Base-by-base conservation (phyloP, 2,888 invertebrate genomes). In the Chloroclysta siterata region DNA sequence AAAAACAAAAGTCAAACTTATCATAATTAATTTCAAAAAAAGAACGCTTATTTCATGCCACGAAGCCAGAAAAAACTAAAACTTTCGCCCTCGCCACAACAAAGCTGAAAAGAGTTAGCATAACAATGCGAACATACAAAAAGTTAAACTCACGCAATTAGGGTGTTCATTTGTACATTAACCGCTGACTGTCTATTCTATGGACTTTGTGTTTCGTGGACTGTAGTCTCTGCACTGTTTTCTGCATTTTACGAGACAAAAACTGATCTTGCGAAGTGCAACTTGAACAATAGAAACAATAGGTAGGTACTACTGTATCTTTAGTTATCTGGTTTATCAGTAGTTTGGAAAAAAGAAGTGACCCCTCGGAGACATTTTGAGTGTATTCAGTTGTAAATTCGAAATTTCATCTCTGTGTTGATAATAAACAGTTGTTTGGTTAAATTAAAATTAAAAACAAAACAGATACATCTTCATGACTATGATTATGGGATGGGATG, bases 161-260 rank as follows among this genome's bases (percentile, higher is more conserved):
- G 75, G 74, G 76, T 79, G 80, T 73, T 87, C 79, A 83, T 82
- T 82, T 81, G 77, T 76, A 80, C 78, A 83, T 83, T 84, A 79
- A 74, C 78, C 82, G 79, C 83, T 76, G 79, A 80, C 79, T 77
- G 84, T 82, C 80, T 56, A 42, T 52, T 60, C 36, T 56, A 41
- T 47, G 51, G 14, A 54, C 53, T 50, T 46, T 44, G 59, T 59
- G 42, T 56, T 58, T 28, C 46, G 62, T 56, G 53, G 52, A 47
- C 15, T 44, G 55, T 60, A 36, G 56, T 54, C 39, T 52, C 57
- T 57, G 44, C 48, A 48, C 11, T 46, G 46, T 46, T 46, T 46
- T 46, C 17, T 46, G 46, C 10, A 11, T 11, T 46, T 10, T 46
- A 15, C 3, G 46, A 46, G n/a, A 14, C 42, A 14, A 14, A 42